phyloP scores from a whole-genome alignment of 2,113 vertebrate genomes.

The Pandion haliaetus region DNA sequence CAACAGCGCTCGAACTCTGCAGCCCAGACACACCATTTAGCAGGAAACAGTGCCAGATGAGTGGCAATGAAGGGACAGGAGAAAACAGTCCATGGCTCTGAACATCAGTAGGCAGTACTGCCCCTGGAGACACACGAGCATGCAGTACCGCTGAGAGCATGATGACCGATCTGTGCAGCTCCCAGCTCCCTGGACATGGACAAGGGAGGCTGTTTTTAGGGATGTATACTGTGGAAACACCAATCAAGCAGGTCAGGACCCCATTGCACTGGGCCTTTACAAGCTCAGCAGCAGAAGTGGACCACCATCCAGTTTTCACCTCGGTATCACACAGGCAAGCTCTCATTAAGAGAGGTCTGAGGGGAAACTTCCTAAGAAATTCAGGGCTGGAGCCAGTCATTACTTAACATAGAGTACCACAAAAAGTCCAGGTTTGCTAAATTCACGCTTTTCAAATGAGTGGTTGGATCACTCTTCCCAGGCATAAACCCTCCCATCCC shows the following conservation, averaged over 20 bases:
- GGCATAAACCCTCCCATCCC: conserved; percentile 9
- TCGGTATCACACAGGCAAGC: not conserved
- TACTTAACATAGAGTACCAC: not conserved
- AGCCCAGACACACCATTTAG: not conserved
- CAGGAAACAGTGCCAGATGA: not conserved
- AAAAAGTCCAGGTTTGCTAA: not conserved
- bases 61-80: not conserved
- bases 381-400: not conserved
- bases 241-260: not conserved
- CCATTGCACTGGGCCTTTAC: not conserved
- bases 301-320: not conserved
- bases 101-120: too few relatives aligned
- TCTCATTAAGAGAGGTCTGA: not conserved
- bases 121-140: not conserved
- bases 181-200: not conserved
- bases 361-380: not conserved
- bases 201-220: not conserved
- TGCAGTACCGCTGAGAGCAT: rapidly evolving
- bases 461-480: not conserved
- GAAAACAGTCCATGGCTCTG: not conserved
- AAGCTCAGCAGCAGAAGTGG: not conserved
- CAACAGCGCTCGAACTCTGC: not conserved
- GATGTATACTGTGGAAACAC: not conserved
- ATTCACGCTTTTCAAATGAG: not conserved
- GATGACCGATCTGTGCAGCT: not conserved